These are phyloP conservation scores for Drosophila suboccidentalis DNA, from an alignment of 2,888 invertebrate genomes.

Conservation along the genomic window DNA sequence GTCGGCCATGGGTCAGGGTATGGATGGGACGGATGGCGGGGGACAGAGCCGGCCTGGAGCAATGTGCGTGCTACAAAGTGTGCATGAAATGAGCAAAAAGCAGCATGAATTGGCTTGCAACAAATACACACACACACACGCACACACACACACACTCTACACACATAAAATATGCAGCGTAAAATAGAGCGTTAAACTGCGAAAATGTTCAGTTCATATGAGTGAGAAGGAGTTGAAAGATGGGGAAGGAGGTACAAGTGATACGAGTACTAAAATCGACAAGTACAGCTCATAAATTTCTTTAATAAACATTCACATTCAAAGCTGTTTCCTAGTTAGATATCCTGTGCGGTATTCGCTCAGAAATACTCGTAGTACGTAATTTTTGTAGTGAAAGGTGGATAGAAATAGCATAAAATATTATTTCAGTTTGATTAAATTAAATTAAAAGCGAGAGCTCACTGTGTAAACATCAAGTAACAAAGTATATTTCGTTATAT, in stretches of 20 bases:
- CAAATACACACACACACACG: slow-evolving; percentile 7
- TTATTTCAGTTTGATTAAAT: too few relatives aligned
- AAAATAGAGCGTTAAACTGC: slow-evolving; percentile 50
- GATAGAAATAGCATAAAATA: too few relatives aligned
- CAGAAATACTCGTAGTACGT: too few relatives aligned
- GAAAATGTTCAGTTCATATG: slow-evolving; percentile 22
- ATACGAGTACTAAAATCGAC: slow-evolving; percentile 22
- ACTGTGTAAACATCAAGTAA: slow-evolving; percentile 6
- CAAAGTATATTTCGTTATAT: slow-evolving; percentile 1
- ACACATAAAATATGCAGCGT: slow-evolving; percentile 54
- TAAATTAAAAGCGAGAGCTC: not conserved
- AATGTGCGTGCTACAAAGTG: slow-evolving; percentile 62
- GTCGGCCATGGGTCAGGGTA: not conserved
- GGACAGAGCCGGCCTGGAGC: slow-evolving; percentile 2
- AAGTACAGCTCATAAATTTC: slow-evolving; percentile 33
- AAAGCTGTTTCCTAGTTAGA: slow-evolving; percentile 5
- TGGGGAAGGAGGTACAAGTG: not conserved
- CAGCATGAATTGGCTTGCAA: slow-evolving; percentile 37
- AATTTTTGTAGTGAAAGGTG: too few relatives aligned
- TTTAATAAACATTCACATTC: not conserved
- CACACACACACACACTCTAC: slow-evolving; percentile 6
- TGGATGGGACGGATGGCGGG: not conserved
- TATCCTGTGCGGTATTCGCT: not conserved
- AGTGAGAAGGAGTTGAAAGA: not conserved
- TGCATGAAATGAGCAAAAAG: slow-evolving; percentile 62